phyloP scores from a whole-genome alignment of 2,888 invertebrate species.

The Stramonita haemastoma region DNA sequence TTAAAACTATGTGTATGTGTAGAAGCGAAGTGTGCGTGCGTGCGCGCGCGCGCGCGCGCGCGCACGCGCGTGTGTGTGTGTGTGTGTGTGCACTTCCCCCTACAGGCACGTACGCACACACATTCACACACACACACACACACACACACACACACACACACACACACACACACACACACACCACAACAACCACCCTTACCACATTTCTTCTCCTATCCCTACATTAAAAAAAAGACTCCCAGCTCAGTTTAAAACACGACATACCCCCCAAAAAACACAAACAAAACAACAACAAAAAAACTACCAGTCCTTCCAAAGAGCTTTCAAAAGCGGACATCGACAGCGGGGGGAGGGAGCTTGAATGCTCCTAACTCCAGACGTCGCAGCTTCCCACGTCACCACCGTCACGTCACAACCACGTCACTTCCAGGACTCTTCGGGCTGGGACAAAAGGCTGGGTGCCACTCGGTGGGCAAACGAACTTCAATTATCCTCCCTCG shows the following conservation, averaged over 20 bases:
- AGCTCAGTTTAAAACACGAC: too few species aligned
- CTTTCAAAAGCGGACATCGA: neutral
- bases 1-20: too few species aligned
- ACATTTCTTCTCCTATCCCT: too few species aligned
- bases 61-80: too few species aligned
- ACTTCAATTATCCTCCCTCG: slow-evolving; percentile 35
- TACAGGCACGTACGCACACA: neutral
- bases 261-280: too few species aligned
- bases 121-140: neutral
- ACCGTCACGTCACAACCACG: neutral
- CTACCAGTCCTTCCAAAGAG: too few species aligned
- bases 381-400: neutral
- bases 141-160: slow-evolving; percentile 11
- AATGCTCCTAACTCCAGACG: neutral
- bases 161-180: neutral
- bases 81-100: neutral
- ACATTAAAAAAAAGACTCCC: too few species aligned
- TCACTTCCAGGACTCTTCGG: slow-evolving; percentile 24
- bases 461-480: slow-evolving; percentile 32
- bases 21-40: neutral
- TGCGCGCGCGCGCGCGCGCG: too few species aligned
- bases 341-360: too few species aligned
- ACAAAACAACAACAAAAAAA: too few species aligned
- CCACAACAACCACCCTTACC: neutral
- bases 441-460: slow-evolving; percentile 1